Conservation (phyloP, 2,113 vertebrate species). For the Tetrax tetrax region DNA sequence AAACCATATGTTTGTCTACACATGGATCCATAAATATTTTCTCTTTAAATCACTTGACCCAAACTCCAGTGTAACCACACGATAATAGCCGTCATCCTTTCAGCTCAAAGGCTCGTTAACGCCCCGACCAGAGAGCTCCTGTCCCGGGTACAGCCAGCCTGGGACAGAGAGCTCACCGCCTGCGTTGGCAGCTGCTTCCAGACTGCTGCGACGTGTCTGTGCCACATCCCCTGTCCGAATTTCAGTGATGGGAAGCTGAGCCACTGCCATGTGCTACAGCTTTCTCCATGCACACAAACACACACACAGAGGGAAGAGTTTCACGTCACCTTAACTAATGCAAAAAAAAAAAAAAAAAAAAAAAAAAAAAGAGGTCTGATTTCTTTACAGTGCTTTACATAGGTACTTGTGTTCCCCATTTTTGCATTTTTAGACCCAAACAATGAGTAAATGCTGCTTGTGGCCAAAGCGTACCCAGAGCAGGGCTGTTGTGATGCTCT, state of each 20-base stretch:
- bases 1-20: slow-evolving; percentile 1
- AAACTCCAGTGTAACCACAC: background rate
- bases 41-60: background rate
- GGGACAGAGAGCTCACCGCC: background rate
- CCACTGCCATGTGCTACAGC: background rate
- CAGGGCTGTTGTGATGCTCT: background rate
- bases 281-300: background rate
- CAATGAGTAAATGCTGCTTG: background rate
- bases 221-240: background rate
- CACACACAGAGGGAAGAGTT: background rate
- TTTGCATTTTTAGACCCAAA: background rate
- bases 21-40: background rate
- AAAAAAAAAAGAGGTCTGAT: too few species aligned
- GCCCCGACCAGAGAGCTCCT: background rate
- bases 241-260: background rate
- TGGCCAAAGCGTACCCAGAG: background rate
- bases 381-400: background rate
- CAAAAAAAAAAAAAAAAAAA: too few species aligned
- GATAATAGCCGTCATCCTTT: background rate
- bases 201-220: accelerated
- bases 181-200: background rate
- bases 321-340: too few species aligned
- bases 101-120: background rate
- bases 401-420: background rate
- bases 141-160: background rate